phyloP scores from a whole-genome alignment of 2,797 vertebrate genomes.

The Sebastes jordani region DNA sequence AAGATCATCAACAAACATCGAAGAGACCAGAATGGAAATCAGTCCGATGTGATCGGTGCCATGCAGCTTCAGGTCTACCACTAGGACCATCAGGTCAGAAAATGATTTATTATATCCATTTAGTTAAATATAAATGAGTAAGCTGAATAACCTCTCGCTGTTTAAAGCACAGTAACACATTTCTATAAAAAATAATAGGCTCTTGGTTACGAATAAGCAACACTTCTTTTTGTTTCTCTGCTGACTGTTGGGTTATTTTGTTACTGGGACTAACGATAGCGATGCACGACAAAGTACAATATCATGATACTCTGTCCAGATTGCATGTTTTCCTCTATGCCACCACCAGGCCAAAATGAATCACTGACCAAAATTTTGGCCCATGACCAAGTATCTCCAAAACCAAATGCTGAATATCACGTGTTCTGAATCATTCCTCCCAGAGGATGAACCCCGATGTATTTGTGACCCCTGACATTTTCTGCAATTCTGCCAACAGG shows the following conservation, averaged over 20 bases:
- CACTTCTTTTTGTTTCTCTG: background rate
- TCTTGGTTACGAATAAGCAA: background rate
- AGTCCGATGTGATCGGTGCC: constrained; percentile 34
- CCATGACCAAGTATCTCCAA: background rate
- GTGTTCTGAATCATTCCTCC: background rate
- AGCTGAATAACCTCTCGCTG: background rate
- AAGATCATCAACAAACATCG: constrained; percentile 47
- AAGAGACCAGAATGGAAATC: constrained; percentile 41
- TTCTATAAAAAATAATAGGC: background rate
- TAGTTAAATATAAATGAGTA: background rate
- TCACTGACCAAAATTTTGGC: background rate
- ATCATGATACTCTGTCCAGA: background rate
- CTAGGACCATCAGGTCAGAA: background rate
- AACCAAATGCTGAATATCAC: background rate
- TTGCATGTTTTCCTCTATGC: background rate
- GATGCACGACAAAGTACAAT: background rate
- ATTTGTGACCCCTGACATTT: background rate
- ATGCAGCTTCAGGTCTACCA: constrained; percentile 16
- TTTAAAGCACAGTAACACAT: background rate
- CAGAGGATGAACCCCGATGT: background rate
- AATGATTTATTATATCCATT: background rate
- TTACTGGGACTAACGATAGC: background rate
- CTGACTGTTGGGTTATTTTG: background rate
- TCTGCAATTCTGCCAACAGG: background rate
- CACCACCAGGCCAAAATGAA: background rate